phyloP scores from a whole-genome alignment of 2,113 vertebrate species.

The Caloenas nicobarica region DNA sequence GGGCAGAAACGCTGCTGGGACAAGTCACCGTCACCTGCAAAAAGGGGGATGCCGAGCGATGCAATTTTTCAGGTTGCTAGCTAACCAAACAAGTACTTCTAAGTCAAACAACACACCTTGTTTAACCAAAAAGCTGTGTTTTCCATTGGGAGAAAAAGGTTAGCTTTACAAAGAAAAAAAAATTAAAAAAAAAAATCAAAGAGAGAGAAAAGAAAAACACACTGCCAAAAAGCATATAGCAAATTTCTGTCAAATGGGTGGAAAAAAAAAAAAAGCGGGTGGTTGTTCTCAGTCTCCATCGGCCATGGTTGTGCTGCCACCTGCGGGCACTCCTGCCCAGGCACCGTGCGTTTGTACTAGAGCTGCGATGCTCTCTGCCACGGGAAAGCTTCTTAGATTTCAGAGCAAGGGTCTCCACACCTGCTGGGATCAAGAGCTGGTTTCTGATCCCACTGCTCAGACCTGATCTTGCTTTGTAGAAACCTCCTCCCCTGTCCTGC shows the following conservation, averaged over 20 bases:
- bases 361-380: not conserved
- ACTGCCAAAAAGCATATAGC: accelerated
- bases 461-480: not conserved
- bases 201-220: not conserved
- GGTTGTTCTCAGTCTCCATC: accelerated
- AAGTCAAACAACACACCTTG: not conserved
- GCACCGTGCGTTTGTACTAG: too few species aligned
- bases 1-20: not conserved
- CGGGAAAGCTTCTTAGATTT: accelerated
- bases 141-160: not conserved
- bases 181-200: not conserved
- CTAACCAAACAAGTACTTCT: too few species aligned
- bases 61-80: not conserved
- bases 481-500: not conserved
- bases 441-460: not conserved
- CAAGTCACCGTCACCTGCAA: not conserved
- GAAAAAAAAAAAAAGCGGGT: not conserved
- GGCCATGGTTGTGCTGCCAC: constrained; percentile 9
- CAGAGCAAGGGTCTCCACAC: not conserved
- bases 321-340: constrained; percentile 21
- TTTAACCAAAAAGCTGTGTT: not conserved
- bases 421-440: too few species aligned
- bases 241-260: accelerated
- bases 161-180: not conserved
- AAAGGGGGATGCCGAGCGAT: too few species aligned